These are phyloP conservation scores for Tetrao urogallus DNA, from an alignment of 2,113 vertebrate genomes.

Conservation along the genomic window DNA sequence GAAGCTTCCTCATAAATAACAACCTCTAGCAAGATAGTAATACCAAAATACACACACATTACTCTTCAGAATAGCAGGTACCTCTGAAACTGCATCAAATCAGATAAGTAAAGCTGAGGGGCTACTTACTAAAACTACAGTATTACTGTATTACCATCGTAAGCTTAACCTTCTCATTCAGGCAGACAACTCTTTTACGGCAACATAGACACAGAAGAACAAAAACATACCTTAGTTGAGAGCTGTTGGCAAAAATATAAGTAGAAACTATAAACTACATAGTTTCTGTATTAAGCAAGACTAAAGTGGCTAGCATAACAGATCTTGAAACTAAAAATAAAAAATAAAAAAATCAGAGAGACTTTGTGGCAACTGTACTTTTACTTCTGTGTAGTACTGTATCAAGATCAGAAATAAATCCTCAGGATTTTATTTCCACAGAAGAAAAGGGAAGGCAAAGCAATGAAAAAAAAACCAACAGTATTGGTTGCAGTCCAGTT, in stretches of 20 bases:
- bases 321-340: neutral
- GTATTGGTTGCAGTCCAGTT: no score
- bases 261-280: neutral
- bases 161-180: neutral
- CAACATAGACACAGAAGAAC: neutral
- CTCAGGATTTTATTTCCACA: constrained; percentile 4
- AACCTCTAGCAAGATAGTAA: neutral
- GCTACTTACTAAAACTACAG: neutral
- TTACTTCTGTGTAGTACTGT: neutral
- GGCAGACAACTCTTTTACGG: neutral
- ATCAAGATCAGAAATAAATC: constrained; percentile 6
- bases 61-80: neutral
- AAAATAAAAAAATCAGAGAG: neutral
- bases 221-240: neutral
- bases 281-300: neutral
- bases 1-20: neutral
- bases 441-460: neutral
- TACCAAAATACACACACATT: neutral
- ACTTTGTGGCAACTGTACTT: constrained; percentile 14
- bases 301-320: neutral
- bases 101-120: neutral
- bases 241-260: neutral
- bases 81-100: neutral
- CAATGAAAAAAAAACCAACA: neutral
- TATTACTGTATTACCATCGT: neutral